Evolutionary conservation across 2,113 vertebrate species (phyloP).

Genomic region (Pelusios castaneus): DNA sequence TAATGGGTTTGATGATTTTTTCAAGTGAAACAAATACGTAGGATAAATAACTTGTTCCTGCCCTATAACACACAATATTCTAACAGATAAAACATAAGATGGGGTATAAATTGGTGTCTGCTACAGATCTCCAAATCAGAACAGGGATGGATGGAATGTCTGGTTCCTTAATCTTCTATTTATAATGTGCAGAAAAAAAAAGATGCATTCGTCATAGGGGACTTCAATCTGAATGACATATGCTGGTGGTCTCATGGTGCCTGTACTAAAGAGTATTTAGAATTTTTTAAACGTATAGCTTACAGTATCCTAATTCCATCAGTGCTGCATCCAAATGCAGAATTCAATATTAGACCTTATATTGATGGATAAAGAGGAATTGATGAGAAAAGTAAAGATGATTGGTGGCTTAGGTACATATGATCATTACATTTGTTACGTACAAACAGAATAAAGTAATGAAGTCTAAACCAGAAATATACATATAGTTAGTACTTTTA

Average conservation of each 20-base stretch:
- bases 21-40: background rate
- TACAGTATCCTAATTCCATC: too few relatives aligned
- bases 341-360: too few relatives aligned
- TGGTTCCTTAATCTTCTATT: background rate
- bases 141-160: background rate
- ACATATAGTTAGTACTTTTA: background rate
- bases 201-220: background rate
- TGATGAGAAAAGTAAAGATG: too few relatives aligned
- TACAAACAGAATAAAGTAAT: too few relatives aligned
- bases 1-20: background rate
- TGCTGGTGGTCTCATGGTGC: too few relatives aligned
- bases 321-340: too few relatives aligned
- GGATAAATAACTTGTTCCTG: rapidly evolving
- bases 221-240: background rate
- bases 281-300: too few relatives aligned
- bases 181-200: background rate
- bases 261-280: too few relatives aligned
- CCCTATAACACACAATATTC: background rate
- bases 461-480: background rate
- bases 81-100: too few relatives aligned
- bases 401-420: too few relatives aligned
- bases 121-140: background rate
- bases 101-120: background rate
- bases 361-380: too few relatives aligned
- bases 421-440: too few relatives aligned